Conservation (phyloP, 1,140 invertebrate species). For the Plectrocnemia conspersa region DNA sequence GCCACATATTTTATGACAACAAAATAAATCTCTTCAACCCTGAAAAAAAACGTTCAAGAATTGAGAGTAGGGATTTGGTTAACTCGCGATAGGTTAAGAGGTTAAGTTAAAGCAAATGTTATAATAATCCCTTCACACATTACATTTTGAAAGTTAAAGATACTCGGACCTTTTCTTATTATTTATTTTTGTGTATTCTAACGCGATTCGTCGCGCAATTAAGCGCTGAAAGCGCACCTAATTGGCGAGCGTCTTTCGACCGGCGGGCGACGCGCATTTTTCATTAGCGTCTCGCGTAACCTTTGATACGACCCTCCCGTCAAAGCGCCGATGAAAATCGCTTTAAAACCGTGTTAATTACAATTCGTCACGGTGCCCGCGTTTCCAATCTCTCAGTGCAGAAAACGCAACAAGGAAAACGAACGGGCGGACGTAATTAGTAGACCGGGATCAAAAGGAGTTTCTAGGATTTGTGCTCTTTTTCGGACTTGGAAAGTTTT, state of each 20-base stretch:
- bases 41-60: too few relatives aligned
- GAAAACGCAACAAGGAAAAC: too few relatives aligned
- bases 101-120: too few relatives aligned
- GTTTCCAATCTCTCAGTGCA: slow-evolving; percentile 6
- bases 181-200: not conserved
- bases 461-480: too few relatives aligned
- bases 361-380: slow-evolving; percentile 19
- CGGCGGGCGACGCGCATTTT: slow-evolving; percentile 6
- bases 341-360: slow-evolving; percentile 23
- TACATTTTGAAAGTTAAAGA: too few relatives aligned
- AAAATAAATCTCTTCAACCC: too few relatives aligned
- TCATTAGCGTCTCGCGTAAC: slow-evolving; percentile 2
- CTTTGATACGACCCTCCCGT: slow-evolving; percentile 4
- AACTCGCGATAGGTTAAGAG: too few relatives aligned
- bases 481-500: too few relatives aligned
- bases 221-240: not conserved
- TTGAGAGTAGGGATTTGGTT: too few relatives aligned
- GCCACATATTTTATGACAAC: too few relatives aligned
- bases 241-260: not conserved
- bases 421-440: not conserved
- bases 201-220: not conserved
- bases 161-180: too few relatives aligned
- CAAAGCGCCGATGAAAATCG: slow-evolving; percentile 14
- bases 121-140: too few relatives aligned
- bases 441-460: slow-evolving; percentile 3